These are phyloP conservation scores for Alviniconcha strummeri DNA, from an alignment of 2,888 invertebrate species.

Conservation along the genomic window DNA sequence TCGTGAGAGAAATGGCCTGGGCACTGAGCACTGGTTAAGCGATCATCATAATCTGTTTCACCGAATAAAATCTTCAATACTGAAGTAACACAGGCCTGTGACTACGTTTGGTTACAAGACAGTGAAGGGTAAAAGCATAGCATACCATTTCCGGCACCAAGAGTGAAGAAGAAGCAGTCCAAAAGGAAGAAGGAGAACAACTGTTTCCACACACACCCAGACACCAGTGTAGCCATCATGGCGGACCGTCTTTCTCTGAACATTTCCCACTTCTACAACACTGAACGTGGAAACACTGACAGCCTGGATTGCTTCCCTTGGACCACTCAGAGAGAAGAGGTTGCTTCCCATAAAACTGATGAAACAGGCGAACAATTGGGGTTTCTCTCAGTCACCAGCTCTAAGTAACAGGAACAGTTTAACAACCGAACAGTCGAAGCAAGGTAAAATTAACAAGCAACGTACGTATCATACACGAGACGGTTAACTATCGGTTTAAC, in stretches of 20 bases:
- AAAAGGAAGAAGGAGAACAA: neutral
- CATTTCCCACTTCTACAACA: too few relatives aligned
- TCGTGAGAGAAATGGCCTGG: too few relatives aligned
- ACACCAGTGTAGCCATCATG: constrained; percentile 7
- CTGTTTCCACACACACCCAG: neutral
- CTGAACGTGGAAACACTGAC: too few relatives aligned
- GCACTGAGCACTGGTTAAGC: too few relatives aligned
- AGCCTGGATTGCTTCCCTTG: neutral
- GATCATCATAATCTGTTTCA: too few relatives aligned
- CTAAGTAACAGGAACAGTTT: neutral
- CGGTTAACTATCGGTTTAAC: too few relatives aligned
- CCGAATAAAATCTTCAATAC: too few relatives aligned
- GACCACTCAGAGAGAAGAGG: neutral
- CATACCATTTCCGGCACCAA: neutral
- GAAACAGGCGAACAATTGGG: neutral
- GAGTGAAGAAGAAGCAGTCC: neutral
- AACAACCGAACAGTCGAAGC: neutral
- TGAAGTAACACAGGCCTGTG: too few relatives aligned
- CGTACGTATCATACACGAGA: too few relatives aligned
- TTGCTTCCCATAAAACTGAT: neutral
- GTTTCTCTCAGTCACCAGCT: neutral
- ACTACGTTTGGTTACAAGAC: too few relatives aligned
- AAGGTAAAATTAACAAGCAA: neutral
- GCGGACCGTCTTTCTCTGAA: neutral
- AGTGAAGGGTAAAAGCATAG: neutral